These are phyloP conservation scores for Brienomyrus longianalis DNA, from an alignment of 2,113 vertebrate species.

Conservation along the genomic window DNA sequence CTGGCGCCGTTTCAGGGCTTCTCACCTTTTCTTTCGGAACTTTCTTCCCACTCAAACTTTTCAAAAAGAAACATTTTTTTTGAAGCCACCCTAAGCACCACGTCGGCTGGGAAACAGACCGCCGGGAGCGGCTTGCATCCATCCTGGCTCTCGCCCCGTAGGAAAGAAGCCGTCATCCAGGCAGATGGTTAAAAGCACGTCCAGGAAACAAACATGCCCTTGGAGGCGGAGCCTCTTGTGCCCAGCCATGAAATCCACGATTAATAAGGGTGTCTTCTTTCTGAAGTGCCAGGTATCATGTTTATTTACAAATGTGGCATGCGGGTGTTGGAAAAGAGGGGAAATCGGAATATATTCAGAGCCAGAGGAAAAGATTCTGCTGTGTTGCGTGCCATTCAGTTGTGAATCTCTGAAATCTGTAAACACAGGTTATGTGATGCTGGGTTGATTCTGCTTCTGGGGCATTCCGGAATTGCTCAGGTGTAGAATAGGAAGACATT, in stretches of 20 bases:
- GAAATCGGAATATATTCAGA: not conserved
- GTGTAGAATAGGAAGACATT: not conserved
- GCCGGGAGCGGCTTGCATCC: not conserved
- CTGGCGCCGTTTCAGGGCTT: not conserved
- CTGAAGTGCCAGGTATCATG: not conserved
- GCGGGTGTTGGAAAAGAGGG: not conserved
- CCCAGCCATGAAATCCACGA: not conserved
- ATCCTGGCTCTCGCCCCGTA: not conserved
- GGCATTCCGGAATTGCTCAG: not conserved
- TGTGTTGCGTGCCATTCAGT: not conserved
- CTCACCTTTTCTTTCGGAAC: not conserved
- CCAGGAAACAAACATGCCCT: not conserved
- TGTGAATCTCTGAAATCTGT: not conserved
- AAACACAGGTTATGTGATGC: not conserved
- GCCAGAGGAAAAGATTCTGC: not conserved
- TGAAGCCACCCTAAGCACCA: not conserved
- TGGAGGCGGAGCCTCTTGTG: not conserved
- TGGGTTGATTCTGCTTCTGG: not conserved
- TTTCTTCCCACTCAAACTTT: not conserved
- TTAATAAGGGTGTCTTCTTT: not conserved
- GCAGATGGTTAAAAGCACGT: conserved; percentile 18
- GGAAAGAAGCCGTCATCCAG: conserved; percentile 10
- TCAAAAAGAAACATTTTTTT: not conserved
- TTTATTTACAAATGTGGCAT: not conserved
- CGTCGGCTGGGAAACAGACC: not conserved